Conservation (phyloP, 1,140 invertebrate species). For the Drosophila sturtevanti region DNA sequence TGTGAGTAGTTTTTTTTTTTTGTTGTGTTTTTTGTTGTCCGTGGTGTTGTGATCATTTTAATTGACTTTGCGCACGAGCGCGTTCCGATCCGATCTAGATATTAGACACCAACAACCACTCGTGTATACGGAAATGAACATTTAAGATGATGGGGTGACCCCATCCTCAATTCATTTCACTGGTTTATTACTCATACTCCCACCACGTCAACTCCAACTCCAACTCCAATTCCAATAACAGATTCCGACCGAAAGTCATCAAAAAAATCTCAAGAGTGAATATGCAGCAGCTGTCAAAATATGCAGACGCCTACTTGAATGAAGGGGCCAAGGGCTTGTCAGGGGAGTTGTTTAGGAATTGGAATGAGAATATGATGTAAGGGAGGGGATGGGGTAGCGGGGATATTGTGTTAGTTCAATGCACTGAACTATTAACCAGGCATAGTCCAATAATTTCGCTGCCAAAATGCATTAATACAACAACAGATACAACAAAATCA, state of each 20-base stretch:
- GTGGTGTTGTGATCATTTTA: conserved; percentile 79
- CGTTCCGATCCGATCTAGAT: conserved; percentile 56
- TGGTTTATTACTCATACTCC: neutral
- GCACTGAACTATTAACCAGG: conserved; percentile 50
- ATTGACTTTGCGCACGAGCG: conserved; percentile 81
- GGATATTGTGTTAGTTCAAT: conserved; percentile 51
- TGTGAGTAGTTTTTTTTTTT: conserved; percentile 21
- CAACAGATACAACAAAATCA: neutral
- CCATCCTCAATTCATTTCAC: neutral
- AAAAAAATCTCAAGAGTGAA: conserved; percentile 49
- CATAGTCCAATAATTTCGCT: conserved; percentile 47
- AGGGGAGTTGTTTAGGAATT: no score
- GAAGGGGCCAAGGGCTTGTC: conserved; percentile 5
- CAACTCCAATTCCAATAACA: no score
- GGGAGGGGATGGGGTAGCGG: neutral
- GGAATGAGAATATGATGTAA: no score
- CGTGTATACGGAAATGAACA: conserved; percentile 61
- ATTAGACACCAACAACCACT: conserved; percentile 42
- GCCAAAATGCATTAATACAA: conserved; percentile 13
- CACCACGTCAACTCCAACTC: no score
- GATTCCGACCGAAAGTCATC: conserved; percentile 13
- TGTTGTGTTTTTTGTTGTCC: conserved; percentile 41
- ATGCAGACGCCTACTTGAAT: conserved; percentile 60
- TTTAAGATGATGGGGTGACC: conserved; percentile 39
- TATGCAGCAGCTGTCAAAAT: conserved; percentile 69